Conservation (phyloP, 2,113 vertebrate genomes). For the Chloropsis hardwickii region DNA sequence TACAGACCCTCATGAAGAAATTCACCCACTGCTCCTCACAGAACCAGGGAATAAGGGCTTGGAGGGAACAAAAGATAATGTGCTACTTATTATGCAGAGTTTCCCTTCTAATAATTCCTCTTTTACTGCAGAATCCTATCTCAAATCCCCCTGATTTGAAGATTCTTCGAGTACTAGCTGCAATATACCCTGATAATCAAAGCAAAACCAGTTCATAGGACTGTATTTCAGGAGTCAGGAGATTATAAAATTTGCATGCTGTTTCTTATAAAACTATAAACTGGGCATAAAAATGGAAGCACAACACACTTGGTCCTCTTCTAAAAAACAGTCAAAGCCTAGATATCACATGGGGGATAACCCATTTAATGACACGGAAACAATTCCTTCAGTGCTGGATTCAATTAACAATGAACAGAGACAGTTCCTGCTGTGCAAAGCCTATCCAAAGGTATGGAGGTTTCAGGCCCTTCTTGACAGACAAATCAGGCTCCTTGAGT, state of each 20-base stretch:
- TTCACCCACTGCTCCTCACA: neutral
- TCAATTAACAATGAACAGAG: neutral
- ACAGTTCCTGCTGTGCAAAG: neutral
- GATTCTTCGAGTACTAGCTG: neutral
- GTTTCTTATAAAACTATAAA: neutral
- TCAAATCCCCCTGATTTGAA: neutral
- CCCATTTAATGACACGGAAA: conserved; percentile 11
- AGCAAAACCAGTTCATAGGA: neutral
- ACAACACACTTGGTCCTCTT: neutral
- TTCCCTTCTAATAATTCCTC: neutral
- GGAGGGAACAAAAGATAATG: neutral
- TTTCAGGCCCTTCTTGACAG: neutral
- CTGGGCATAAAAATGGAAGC: neutral
- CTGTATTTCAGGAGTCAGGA: neutral
- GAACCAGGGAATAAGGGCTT: neutral
- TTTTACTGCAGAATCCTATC: neutral
- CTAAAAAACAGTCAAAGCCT: neutral
- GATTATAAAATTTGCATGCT: neutral
- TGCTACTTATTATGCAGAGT: neutral
- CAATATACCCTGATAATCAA: neutral
- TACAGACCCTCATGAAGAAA: neutral
- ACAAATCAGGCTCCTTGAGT: neutral
- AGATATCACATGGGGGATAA: neutral
- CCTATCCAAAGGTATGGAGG: neutral
- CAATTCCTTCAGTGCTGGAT: conserved; percentile 32